Percentiles rank a stretch among this genome's conserved stretches.
phyloP scores from a whole-genome alignment of 2,113 vertebrate species.

The Phalacrocorax brasilianus region DNA sequence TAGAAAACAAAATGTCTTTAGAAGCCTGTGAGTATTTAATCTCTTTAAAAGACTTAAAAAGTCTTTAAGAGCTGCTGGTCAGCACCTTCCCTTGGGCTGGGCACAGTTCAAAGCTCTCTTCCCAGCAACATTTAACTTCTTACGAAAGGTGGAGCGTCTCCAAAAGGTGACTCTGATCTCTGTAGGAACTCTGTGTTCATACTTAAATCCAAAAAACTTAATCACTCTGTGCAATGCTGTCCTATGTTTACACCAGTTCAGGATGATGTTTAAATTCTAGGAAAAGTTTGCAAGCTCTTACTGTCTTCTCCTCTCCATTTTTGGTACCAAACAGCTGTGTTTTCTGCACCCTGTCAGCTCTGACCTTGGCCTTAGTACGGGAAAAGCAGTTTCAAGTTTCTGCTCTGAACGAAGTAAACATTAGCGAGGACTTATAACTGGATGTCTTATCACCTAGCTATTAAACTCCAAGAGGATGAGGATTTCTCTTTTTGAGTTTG shows the following conservation, averaged over 20 bases:
- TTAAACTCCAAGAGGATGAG: neutral
- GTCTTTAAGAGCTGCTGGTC: neutral
- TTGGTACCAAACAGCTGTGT: neutral
- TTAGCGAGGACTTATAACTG: neutral
- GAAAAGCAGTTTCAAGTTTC: neutral
- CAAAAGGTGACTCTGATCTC: neutral
- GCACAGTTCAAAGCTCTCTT: neutral
- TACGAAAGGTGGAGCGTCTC: neutral
- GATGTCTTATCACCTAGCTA: neutral
- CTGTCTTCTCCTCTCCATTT: neutral
- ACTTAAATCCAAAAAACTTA: neutral
- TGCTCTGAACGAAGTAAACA: neutral
- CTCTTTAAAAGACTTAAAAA: neutral
- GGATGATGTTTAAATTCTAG: neutral
- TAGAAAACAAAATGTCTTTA: constrained; percentile 22
- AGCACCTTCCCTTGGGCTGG: neutral
- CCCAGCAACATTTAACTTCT: neutral
- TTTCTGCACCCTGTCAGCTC: neutral
- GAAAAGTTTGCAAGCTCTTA: neutral
- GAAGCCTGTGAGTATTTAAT: neutral
- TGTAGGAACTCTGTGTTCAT: neutral
- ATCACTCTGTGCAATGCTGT: neutral
- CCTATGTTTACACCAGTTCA: neutral
- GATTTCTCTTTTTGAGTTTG: neutral
- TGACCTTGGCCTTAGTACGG: neutral